Conservation (phyloP, 2,888 invertebrate species). For the Deroplatys truncata region DNA sequence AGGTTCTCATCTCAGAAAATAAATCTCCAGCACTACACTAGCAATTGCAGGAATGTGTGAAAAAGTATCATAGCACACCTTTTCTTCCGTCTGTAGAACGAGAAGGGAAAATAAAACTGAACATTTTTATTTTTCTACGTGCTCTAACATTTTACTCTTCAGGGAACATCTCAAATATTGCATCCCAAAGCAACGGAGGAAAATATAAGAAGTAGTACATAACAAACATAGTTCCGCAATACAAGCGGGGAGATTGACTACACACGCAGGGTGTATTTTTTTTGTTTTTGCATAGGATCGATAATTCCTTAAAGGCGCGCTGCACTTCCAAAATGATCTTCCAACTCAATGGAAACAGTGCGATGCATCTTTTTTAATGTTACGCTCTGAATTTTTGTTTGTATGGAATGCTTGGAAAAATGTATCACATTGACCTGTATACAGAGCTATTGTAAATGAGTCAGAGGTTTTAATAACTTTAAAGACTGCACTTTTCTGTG, state of each 20-base stretch:
- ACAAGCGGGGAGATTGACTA: not conserved
- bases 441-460: no score
- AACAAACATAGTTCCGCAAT: not conserved
- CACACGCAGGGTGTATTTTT: not conserved
- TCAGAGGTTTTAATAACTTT: no score
- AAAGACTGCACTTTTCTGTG: no score
- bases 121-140: not conserved
- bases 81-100: no score
- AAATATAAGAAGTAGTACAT: not conserved
- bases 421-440: no score
- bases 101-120: no score
- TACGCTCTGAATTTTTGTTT: not conserved
- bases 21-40: no score
- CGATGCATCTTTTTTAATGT: not conserved
- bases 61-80: no score
- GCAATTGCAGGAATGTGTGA: no score
- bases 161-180: not conserved
- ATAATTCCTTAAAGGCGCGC: not conserved
- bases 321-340: not conserved
- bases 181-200: not conserved
- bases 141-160: not conserved
- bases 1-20: no score
- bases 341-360: not conserved
- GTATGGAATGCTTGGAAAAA: no score
- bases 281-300: not conserved